Base-by-base conservation (phyloP, 1,140 invertebrate species). In the Cephus cinctus region DNA sequence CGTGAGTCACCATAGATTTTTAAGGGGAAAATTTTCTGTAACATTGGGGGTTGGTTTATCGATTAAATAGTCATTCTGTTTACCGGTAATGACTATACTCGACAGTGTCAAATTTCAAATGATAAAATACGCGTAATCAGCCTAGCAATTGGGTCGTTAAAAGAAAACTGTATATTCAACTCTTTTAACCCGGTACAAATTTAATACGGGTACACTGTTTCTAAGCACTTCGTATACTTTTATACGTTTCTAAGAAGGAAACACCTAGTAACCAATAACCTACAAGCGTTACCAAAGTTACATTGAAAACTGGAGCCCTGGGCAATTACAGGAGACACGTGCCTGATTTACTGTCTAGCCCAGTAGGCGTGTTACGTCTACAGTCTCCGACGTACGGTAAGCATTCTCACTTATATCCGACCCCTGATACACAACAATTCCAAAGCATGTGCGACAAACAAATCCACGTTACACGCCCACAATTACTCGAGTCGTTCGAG, bases 51-150 rank as follows among this genome's bases (percentile, higher is more conserved):
- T 43, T 23, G 23, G 6, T 6, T 36, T 66, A 65, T 65, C 55
- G 63, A 66, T 64, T 47, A 64, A 66, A 66, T 66, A 70, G 47
- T 49, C 49, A 50, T 54, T 60, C 63, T 67, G 63, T 65, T 69
- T 60, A 53, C 51, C 47, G 44, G 44, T 61, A 65, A 56, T 57
- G 51, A 62, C 49, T 49, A 35, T 46, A 5, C 43, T 20, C n/a
- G n/a, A n/a, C n/a, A 23, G 19, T 42, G 47, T 22, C 2, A 8
- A 44, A 34, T 44, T 4, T 44, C 18, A n/a, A n/a, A n/a, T n/a
- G n/a, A n/a, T n/a, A n/a, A n/a, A n/a, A n/a, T n/a, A n/a, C 42
- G 15, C 42, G 34, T 32, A 31, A 43, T 43, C 42, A 43, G 34
- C 27, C 12, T 19, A 3, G 20, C 2, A 21, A 14, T 20, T 38